Evolutionary conservation across 2,888 invertebrate genomes (phyloP), one percentile per base, ranked within the genome.

Genomic region (Melanostoma scalare): DNA sequence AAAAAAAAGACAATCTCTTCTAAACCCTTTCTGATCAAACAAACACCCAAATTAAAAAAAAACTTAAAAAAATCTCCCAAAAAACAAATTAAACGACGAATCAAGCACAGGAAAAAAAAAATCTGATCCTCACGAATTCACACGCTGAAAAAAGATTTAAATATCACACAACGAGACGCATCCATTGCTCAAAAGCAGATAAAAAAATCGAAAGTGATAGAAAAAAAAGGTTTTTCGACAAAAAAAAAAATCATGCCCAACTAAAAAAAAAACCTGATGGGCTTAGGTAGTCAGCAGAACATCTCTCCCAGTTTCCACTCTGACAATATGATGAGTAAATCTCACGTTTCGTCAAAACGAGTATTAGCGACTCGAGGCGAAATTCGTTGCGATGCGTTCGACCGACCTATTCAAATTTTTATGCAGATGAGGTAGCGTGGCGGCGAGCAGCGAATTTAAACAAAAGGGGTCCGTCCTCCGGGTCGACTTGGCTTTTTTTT

Each of bases 281-380:
- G 36, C 31, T 60, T 75, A 68, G 73, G 73, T 72, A 81, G 75
- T 75, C 46, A 6, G 6, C 10, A 42, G 20, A 33, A 50, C 40
- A 75, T 75, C n/a, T 69, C 63, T 56, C 58, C 65, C 44, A n/a
- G 30, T 52, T 40, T 58, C 20, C 69, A 74, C 79, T 71, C 84
- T 84, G 84, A 84, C 84, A 84, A 74, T 74, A 55, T 84, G 84
- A 85, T 80, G 80, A 72, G 84, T 58, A 58, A 72, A 75, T 85
- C 85, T 85, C 85, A 85, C 85, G 85, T 85, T 85, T 85, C 85
- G 68, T 85, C 85, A 85, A 76, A 85, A 85, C 85, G 85, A 80
- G 85, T 85, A 85, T 85, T 72, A 75, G 80, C 79, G 85, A 74
- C 85, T 85, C 61, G 60, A 79, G 84, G 84, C 84, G 74, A 84